A percentile compares a stretch with the other conserved stretches of the same genome.
These are phyloP conservation scores for Misgurnus mizolepis DNA, from an alignment of 2,113 vertebrate species.

Conservation along the genomic window DNA sequence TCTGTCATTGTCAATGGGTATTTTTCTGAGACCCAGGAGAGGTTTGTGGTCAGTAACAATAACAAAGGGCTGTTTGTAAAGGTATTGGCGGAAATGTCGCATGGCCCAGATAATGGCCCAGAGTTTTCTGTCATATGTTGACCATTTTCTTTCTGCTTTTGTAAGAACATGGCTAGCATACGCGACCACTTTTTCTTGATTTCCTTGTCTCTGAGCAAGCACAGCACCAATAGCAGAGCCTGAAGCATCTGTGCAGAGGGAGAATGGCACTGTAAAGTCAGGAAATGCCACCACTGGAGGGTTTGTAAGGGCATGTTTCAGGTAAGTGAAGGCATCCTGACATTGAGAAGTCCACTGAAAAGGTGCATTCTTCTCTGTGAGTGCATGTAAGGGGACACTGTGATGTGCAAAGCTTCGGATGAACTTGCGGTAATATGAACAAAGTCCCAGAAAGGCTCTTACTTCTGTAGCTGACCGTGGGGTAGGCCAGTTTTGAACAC, in stretches of 20 bases:
- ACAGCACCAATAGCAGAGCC: constrained; percentile 2
- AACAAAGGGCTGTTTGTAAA: neutral
- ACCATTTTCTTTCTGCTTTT: constrained; percentile 5
- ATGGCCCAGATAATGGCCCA: constrained; percentile 41
- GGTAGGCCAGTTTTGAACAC: constrained; percentile 15
- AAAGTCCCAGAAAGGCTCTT: constrained; percentile 39
- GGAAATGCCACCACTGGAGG: constrained; percentile 28
- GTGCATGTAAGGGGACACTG: neutral
- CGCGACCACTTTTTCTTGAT: constrained; percentile 6
- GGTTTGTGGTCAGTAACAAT: constrained; percentile 31
- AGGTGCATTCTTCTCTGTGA: neutral
- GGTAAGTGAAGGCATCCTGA: constrained; percentile 41
- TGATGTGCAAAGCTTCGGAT: constrained; percentile 11
- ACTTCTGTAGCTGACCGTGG: constrained; percentile 29
- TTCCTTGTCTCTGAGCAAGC: neutral
- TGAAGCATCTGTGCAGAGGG: constrained; percentile 35
- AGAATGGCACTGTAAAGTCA: constrained; percentile 14
- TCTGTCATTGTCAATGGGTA: constrained; percentile 3
- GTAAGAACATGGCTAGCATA: constrained; percentile 30
- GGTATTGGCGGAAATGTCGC: constrained; percentile 25
- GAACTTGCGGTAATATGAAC: constrained; percentile 40
- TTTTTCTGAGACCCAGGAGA: neutral
- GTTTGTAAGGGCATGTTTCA: constrained; percentile 36
- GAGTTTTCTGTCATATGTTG: constrained; percentile 23
- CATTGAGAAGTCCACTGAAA: constrained; percentile 41